phyloP scores from a whole-genome alignment of 2,888 invertebrate genomes.

The Gibbula magus region DNA sequence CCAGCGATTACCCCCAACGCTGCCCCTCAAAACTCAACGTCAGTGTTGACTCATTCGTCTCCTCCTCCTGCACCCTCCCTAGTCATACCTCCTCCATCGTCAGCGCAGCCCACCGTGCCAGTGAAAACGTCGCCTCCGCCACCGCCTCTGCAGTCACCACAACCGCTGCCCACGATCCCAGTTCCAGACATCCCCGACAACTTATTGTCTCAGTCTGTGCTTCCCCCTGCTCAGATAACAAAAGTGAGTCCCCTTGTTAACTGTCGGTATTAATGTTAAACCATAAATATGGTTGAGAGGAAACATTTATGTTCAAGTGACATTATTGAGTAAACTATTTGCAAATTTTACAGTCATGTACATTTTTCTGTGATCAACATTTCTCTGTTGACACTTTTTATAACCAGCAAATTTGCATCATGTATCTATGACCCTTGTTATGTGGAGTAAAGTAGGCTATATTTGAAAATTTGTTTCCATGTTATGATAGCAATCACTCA shows the following conservation, averaged over 20 bases:
- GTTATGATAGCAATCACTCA: too few relatives aligned
- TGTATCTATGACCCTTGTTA: too few relatives aligned
- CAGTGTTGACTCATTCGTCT: background rate
- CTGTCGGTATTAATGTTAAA: background rate
- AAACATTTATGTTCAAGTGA: too few relatives aligned
- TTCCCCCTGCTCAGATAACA: slow-evolving; percentile 66
- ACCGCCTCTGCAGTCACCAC: background rate
- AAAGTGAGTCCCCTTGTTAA: slow-evolving; percentile 52
- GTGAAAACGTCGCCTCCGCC: slow-evolving; percentile 43
- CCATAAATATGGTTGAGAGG: too few relatives aligned
- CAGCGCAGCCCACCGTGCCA: slow-evolving; percentile 39
- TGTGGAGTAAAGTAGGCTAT: too few relatives aligned
- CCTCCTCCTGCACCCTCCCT: slow-evolving; percentile 18
- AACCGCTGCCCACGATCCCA: background rate
- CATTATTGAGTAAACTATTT: background rate
- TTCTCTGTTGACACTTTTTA: too few relatives aligned
- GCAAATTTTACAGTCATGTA: background rate
- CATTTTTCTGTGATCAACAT: too few relatives aligned
- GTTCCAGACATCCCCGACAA: background rate
- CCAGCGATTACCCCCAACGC: slow-evolving; percentile 10
- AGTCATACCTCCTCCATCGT: slow-evolving; percentile 43
- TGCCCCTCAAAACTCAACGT: background rate
- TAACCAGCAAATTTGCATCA: too few relatives aligned
- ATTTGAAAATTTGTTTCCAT: too few relatives aligned
- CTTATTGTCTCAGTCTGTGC: slow-evolving; percentile 9